These are phyloP conservation scores for Meteorus sp. DNA, from an alignment of 1,140 invertebrate species.

Conservation along the genomic window DNA sequence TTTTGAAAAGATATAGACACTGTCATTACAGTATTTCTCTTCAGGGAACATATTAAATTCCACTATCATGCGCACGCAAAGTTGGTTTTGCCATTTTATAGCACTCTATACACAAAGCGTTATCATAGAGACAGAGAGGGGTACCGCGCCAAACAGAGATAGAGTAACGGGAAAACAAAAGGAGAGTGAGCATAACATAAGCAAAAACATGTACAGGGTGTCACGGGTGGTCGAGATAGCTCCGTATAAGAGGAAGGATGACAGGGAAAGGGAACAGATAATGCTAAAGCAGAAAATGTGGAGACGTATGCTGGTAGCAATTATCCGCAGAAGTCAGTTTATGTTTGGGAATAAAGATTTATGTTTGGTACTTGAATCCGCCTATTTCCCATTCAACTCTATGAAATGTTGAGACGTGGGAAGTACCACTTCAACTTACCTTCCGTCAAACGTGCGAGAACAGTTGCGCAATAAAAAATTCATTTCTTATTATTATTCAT, in stretches of 20 bases:
- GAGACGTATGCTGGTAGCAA: conserved; percentile 7
- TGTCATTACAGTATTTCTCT: too few relatives aligned
- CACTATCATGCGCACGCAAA: neutral
- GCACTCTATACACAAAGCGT: neutral
- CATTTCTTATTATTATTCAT: too few relatives aligned
- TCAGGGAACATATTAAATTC: neutral
- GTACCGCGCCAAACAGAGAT: neutral
- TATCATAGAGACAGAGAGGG: neutral
- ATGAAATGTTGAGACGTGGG: too few relatives aligned
- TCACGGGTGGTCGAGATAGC: conserved; percentile 17
- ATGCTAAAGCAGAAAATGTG: too few relatives aligned
- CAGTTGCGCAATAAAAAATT: too few relatives aligned
- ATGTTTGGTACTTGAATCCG: neutral
- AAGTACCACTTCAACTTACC: too few relatives aligned
- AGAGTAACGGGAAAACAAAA: too few relatives aligned
- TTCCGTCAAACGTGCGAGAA: too few relatives aligned
- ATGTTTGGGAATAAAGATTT: conserved; percentile 24
- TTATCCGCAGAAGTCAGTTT: conserved; percentile 26
- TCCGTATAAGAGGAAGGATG: neutral
- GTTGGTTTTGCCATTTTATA: conserved; percentile 12
- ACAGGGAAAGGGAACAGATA: neutral
- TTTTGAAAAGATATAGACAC: too few relatives aligned
- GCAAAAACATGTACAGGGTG: too few relatives aligned
- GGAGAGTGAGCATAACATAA: too few relatives aligned
- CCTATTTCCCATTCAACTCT: conserved; percentile 3